Conservation (phyloP, 2,888 invertebrate genomes). For the Ectemnius continuus region DNA sequence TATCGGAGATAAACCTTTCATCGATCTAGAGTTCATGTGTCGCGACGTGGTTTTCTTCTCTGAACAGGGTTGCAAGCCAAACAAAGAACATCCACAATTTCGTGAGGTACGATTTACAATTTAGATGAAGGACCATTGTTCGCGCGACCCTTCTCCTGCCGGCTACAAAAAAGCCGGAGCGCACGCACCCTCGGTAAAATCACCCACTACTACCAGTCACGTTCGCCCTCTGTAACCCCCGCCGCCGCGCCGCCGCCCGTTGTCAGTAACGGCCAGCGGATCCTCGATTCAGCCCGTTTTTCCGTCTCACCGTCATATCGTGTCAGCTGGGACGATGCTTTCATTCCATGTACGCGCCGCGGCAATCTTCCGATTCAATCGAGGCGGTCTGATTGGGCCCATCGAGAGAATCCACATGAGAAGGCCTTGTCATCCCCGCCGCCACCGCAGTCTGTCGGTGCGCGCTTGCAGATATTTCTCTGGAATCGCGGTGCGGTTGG, state of each 20-base stretch:
- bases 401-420: neutral
- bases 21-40: neutral
- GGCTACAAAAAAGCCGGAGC: constrained; percentile 65
- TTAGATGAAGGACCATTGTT: constrained; percentile 71
- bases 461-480: too few relatives aligned
- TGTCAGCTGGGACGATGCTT: constrained; percentile 65
- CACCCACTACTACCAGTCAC: constrained; percentile 37
- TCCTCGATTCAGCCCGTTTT: constrained; percentile 11
- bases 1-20: neutral
- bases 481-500: too few relatives aligned
- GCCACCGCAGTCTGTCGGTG: too few relatives aligned
- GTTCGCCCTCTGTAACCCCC: constrained; percentile 25
- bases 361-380: constrained; percentile 50
- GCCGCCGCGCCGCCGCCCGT: too few relatives aligned
- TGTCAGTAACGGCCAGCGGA: too few relatives aligned
- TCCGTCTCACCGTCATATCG: constrained; percentile 59
- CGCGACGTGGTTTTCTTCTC: neutral
- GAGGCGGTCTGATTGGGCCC: too few relatives aligned
- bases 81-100: constrained; percentile 68
- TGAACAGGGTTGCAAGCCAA: neutral
- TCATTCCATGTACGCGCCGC: constrained; percentile 61
- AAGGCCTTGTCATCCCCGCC: too few relatives aligned
- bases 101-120: constrained; percentile 72
- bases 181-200: constrained; percentile 55
- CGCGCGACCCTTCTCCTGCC: constrained; percentile 63